Evolutionary conservation across 2,888 invertebrate species (phyloP).

Genomic region (Hymenopus coronatus): DNA sequence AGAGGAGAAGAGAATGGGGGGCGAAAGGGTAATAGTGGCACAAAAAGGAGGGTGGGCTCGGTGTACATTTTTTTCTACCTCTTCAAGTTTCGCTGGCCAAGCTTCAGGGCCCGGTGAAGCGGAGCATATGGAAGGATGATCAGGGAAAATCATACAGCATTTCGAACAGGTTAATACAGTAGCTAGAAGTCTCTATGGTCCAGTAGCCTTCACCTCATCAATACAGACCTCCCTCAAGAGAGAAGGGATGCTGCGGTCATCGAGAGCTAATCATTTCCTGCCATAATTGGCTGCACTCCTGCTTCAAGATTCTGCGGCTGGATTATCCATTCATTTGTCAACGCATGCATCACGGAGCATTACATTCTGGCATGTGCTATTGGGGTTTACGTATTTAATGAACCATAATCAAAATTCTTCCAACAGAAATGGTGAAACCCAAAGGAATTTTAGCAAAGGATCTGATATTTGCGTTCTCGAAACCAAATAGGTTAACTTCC

Average conservation of each 20-base stretch:
- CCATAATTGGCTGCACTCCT: neutral
- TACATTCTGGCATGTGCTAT: no score
- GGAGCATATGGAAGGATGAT: neutral
- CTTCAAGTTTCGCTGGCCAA: conserved; percentile 6
- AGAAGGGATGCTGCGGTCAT: neutral
- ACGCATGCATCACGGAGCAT: no score
- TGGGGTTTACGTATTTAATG: no score
- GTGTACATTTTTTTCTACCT: conserved; percentile 7
- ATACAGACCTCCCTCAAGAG: neutral
- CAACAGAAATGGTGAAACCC: no score
- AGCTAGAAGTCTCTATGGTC: neutral
- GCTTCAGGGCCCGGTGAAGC: neutral
- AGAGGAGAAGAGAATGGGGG: neutral
- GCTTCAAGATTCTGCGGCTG: neutral
- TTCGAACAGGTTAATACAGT: conserved; percentile 6
- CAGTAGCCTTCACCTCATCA: neutral
- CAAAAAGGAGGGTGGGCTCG: neutral
- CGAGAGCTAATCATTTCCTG: neutral
- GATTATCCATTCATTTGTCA: no score
- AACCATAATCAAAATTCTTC: no score
- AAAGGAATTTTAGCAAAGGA: no score
- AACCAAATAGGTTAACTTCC: no score
- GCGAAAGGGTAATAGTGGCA: neutral
- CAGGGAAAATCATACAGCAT: conserved; percentile 14
- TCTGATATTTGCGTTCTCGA: no score